These are phyloP conservation scores for Gouania willdenowi DNA, from an alignment of 2,797 vertebrate genomes.

Conservation along the genomic window DNA sequence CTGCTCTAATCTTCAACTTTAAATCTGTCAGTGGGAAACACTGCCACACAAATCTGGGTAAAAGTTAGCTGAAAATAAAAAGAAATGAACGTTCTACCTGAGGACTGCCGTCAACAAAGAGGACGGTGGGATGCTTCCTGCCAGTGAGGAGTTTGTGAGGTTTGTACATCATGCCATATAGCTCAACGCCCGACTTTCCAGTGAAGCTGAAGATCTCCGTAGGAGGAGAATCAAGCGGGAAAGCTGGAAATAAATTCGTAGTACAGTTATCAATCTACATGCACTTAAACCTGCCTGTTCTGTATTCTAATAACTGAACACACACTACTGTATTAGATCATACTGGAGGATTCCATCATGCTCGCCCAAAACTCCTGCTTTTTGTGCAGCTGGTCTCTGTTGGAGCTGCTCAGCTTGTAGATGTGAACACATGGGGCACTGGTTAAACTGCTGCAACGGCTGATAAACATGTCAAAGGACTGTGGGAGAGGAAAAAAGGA, in stretches of 20 bases:
- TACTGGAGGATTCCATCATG: slow-evolving; percentile 93
- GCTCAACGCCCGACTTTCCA: slow-evolving; percentile 81
- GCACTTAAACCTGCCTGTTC: no score
- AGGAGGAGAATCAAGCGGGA: slow-evolving; percentile 79
- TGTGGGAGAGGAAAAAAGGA: slow-evolving; percentile 40
- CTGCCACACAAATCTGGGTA: no score
- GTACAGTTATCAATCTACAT: no score
- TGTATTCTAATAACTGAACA: no score
- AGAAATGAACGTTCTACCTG: slow-evolving; percentile 78
- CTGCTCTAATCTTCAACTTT: no score
- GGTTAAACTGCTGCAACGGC: slow-evolving; percentile 92
- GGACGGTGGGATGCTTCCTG: slow-evolving; percentile 89
- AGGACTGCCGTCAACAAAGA: slow-evolving; percentile 93
- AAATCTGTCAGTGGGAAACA: no score
- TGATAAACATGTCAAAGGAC: slow-evolving; percentile 97
- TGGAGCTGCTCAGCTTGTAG: slow-evolving; percentile 84
- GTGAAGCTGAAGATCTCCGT: slow-evolving; percentile 93
- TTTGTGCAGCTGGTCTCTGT: slow-evolving; percentile 79
- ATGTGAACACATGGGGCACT: slow-evolving; percentile 88
- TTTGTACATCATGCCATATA: slow-evolving; percentile 96
- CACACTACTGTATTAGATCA: no score
- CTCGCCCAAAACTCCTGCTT: slow-evolving; percentile 92
- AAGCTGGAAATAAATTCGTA: slow-evolving; percentile 69
- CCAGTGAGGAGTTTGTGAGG: slow-evolving; percentile 84
- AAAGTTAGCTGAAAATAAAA: no score